Evolutionary conservation across 2,797 vertebrate genomes (phyloP).

Genomic region (Cyprinodon diabolis): DNA sequence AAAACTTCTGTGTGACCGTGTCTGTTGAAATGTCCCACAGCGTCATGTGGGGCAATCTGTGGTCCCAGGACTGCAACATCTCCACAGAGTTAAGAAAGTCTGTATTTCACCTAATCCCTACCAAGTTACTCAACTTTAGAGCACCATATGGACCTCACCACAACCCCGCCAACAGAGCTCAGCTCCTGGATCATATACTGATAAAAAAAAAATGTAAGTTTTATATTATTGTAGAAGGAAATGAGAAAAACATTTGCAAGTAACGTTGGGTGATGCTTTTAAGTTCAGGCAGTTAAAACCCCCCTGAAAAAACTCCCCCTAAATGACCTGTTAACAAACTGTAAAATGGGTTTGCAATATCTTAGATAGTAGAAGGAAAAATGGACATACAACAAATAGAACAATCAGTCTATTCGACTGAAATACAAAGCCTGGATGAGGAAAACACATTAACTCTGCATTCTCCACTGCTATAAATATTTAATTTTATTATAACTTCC

Average conservation of each 20-base stretch:
- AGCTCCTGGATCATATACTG: not conserved
- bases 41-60: conserved; percentile 81
- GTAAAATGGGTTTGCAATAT: not conserved
- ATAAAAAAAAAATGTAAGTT: not conserved
- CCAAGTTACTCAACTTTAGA: conserved; percentile 77
- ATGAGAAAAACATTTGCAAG: not conserved
- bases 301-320: not conserved
- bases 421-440: not conserved
- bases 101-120: conserved; percentile 74
- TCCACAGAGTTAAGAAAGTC: conserved; percentile 82
- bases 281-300: not conserved
- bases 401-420: too few species aligned
- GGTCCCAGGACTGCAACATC: conserved; percentile 83
- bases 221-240: not conserved
- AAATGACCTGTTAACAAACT: not conserved
- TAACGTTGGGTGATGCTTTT: not conserved
- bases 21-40: conserved; percentile 81
- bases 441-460: not conserved
- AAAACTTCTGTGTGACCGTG: conserved; percentile 59
- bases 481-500: not conserved
- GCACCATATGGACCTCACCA: conserved; percentile 37
- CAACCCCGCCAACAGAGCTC: conserved; percentile 20
- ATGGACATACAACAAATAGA: too few species aligned
- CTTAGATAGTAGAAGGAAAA: not conserved
- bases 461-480: not conserved